Percentiles rank a stretch among this genome's conserved stretches.
Evolutionary conservation across 2,888 invertebrate genomes (phyloP).

Genomic region (Micropterix aruncella): DNA sequence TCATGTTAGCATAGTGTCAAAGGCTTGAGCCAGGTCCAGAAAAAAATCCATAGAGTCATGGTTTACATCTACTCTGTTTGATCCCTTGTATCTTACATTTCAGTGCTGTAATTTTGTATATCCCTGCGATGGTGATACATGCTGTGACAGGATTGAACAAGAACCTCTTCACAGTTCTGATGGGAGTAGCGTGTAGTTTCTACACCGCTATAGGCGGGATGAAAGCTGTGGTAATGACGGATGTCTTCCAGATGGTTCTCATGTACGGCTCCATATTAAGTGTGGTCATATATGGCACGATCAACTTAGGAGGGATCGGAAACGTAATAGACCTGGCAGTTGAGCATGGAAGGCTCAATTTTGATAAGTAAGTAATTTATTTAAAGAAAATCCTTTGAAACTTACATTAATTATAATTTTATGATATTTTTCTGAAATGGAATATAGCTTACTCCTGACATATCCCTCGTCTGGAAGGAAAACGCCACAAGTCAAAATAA

Average conservation of each 20-base stretch:
- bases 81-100: too few species aligned
- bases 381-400: too few species aligned
- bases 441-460: too few species aligned
- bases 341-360: slow-evolving; percentile 54
- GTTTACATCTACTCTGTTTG: too few species aligned
- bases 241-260: slow-evolving; percentile 68
- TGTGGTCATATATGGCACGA: slow-evolving; percentile 58
- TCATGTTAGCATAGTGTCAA: too few species aligned
- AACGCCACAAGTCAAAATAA: too few species aligned
- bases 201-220: slow-evolving; percentile 83
- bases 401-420: too few species aligned
- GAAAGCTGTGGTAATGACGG: slow-evolving; percentile 82
- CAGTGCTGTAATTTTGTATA: slow-evolving; percentile 88
- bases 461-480: too few species aligned
- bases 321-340: slow-evolving; percentile 58
- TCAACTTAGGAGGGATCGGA: slow-evolving; percentile 53
- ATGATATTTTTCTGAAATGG: too few species aligned
- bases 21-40: too few species aligned
- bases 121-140: slow-evolving; percentile 81
- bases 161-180: slow-evolving; percentile 55
- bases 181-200: slow-evolving; percentile 70
- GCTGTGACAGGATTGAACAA: slow-evolving; percentile 70
- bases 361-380: slow-evolving; percentile 53
- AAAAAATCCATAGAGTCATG: too few species aligned
- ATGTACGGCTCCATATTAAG: slow-evolving; percentile 77